These are phyloP conservation scores for Parauchenoglanis ngamensis DNA, from an alignment of 2,797 vertebrate species.

Conservation along the genomic window DNA sequence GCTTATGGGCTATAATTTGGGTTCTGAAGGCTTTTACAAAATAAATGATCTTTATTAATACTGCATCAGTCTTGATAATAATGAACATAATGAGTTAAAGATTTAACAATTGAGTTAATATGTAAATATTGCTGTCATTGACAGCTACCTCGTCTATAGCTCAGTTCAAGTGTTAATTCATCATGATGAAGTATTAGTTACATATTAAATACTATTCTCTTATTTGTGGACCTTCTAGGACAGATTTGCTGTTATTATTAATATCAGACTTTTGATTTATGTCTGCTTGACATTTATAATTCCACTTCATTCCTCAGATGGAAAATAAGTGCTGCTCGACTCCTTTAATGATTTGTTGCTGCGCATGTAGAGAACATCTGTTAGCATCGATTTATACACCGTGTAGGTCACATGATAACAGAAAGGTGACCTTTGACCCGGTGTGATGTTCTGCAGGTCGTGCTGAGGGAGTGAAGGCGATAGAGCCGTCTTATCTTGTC, in stretches of 20 bases:
- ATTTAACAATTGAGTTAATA: neutral
- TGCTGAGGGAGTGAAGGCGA: slow-evolving; percentile 50
- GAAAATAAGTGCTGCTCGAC: neutral
- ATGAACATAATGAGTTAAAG: neutral
- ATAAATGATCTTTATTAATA: neutral
- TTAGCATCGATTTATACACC: neutral
- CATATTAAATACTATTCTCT: neutral
- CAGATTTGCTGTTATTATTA: neutral
- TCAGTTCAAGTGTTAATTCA: neutral
- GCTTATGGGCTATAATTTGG: neutral
- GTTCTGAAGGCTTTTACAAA: neutral
- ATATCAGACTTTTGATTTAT: neutral
- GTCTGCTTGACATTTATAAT: neutral
- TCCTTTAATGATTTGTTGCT: neutral
- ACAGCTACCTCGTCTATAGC: neutral
- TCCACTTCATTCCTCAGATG: neutral
- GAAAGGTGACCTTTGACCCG: slow-evolving; percentile 64
- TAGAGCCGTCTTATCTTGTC: slow-evolving; percentile 64
- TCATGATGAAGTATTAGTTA: neutral
- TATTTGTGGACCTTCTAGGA: neutral
- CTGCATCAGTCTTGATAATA: neutral
- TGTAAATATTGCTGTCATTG: neutral
- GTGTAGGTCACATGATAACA: slow-evolving; percentile 30
- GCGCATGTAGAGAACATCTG: neutral
- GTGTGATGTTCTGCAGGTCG: slow-evolving; percentile 20